Base-by-base conservation (phyloP, 2,888 invertebrate species). In the Toxonevra muliebris region DNA sequence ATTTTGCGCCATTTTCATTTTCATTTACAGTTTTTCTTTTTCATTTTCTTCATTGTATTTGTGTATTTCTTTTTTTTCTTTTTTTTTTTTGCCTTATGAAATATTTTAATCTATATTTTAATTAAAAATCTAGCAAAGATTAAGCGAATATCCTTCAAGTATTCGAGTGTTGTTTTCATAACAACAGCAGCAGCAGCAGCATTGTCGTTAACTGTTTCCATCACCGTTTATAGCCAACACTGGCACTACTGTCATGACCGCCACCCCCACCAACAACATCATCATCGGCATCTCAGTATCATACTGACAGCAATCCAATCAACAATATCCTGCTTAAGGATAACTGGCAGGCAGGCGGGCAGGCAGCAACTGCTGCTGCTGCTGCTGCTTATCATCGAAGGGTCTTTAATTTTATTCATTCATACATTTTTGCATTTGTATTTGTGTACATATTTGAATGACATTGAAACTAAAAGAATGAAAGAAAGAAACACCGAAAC, bases 91-190 rank as follows among this genome's bases (percentile, higher is more conserved):
- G 30, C 40, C 11, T 50, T 55, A 61, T 30, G 41, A 58, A 69
- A 65, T 65, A 66, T 66, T 63, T 66, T 54, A 62, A 69, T 69
- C 55, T 65, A 63, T 66, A 63, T 69, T 69, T 69, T 69, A 69
- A 69, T 69, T 69, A 69, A 69, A 69, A 69, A 69, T 59, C 54
- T 63, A 60, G 42, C 50, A 40, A 40, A 63, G 66, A 69, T 61
- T 57, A 65, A 50, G 53, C 41, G 48, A 10, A n/a, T 13, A 43
- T 17, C 20, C n/a, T 9, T 15, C 48, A 10, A 41, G 42, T 43
- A 7, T 30, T 30, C 30, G 40, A 9, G 20, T 48, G 50, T 53
- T 62, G 52, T 53, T 62, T 53, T 62, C 62, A 62, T 41, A 53
- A 53, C 62, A 62, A 62, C 41, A 41, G 17, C 62, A 45, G n/a